Evolutionary conservation across 2,888 invertebrate species (phyloP).

Genomic region (Acanthosepion esculentum): DNA sequence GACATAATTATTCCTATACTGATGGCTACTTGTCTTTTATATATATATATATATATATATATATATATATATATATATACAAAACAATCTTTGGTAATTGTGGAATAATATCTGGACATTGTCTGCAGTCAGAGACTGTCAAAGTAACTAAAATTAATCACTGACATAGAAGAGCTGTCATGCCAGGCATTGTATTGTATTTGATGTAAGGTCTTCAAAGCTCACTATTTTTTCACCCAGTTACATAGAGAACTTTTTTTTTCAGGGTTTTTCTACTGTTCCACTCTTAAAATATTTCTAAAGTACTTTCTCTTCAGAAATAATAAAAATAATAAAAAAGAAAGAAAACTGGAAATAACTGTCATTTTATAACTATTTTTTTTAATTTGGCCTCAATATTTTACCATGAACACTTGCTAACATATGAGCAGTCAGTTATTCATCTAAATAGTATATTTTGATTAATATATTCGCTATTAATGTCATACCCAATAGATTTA

Average conservation of each 20-base stretch:
- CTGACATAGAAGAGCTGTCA: background rate
- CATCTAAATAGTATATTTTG: no score
- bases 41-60: background rate
- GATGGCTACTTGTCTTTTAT: background rate
- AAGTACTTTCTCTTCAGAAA: background rate
- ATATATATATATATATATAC: background rate
- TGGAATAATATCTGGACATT: background rate
- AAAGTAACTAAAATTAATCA: background rate
- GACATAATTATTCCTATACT: background rate
- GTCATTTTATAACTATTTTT: no score
- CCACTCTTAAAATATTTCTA: background rate
- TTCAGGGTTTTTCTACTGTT: background rate
- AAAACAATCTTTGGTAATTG: background rate
- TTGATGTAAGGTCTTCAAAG: background rate
- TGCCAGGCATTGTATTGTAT: background rate
- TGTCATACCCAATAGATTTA: no score
- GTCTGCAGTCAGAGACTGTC: background rate
- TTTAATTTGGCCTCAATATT: no score
- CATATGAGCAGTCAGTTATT: no score
- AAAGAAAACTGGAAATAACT: no score
- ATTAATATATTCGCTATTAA: no score
- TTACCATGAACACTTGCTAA: no score
- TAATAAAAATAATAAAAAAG: background rate
- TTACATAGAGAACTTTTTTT: background rate
- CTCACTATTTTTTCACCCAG: background rate